Conservation (phyloP, 2,888 invertebrate genomes). For the Teinopalpus imperialis region DNA sequence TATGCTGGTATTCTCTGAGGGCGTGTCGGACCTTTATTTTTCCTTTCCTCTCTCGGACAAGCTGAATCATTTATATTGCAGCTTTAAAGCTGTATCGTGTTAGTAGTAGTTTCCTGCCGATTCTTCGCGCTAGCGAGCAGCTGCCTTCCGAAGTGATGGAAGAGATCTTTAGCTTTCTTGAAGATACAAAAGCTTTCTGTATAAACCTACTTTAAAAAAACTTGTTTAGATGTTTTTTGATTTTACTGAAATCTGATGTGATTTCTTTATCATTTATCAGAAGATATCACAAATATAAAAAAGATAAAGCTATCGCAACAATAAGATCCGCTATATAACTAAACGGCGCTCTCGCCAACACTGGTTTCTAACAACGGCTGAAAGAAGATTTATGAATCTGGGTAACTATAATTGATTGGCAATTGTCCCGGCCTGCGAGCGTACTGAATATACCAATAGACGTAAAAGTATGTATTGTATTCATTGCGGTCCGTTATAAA, state of each 20-base stretch:
- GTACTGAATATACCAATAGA: conserved; percentile 18
- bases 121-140: too few relatives aligned
- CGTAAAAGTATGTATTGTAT: conserved; percentile 21
- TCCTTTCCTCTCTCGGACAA: too few relatives aligned
- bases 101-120: too few relatives aligned
- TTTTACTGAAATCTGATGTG: background rate
- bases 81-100: too few relatives aligned
- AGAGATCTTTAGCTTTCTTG: too few relatives aligned
- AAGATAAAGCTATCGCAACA: conserved; percentile 11
- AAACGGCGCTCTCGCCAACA: conserved; percentile 17
- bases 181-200: too few relatives aligned
- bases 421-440: conserved; percentile 35
- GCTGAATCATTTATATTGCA: too few relatives aligned
- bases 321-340: conserved; percentile 22
- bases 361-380: conserved; percentile 23
- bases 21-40: too few relatives aligned
- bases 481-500: conserved; percentile 1
- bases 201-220: too few relatives aligned
- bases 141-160: too few relatives aligned
- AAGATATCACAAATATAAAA: conserved; percentile 19
- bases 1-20: too few relatives aligned
- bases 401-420: conserved; percentile 51
- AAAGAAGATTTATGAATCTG: conserved; percentile 49
- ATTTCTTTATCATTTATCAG: background rate
- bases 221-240: too few relatives aligned